These are phyloP conservation scores for Agonopterix subpropinquella DNA, from an alignment of 2,888 invertebrate genomes.

Conservation along the genomic window DNA sequence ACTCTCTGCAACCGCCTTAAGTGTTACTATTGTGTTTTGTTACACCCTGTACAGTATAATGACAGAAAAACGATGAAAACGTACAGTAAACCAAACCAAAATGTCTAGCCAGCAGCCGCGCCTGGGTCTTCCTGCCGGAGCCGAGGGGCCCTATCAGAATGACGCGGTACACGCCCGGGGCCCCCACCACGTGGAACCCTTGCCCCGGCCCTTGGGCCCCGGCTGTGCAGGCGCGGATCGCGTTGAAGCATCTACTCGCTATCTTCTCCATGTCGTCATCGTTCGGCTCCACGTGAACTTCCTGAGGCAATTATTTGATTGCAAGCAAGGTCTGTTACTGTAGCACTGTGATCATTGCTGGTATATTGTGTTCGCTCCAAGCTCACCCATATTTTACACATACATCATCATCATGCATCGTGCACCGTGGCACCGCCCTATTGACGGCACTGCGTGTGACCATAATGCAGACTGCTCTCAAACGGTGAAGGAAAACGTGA, in stretches of 20 bases:
- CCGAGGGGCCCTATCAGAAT: constrained; percentile 77
- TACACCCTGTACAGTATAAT: constrained; percentile 34
- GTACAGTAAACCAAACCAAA: constrained; percentile 64
- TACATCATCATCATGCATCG: no score
- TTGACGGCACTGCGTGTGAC: no score
- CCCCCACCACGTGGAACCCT: constrained; percentile 45
- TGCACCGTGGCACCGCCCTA: no score
- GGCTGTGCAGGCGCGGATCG: constrained; percentile 40
- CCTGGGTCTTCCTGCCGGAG: constrained; percentile 74
- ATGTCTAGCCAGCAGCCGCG: constrained; percentile 58
- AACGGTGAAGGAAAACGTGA: no score
- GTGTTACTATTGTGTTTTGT: no score
- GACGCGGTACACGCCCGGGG: constrained; percentile 75
- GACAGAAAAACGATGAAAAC: constrained; percentile 35
- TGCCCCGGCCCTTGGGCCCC: constrained; percentile 48
- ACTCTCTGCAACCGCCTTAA: no score
- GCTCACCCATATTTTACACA: no score
- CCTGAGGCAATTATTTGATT: neutral
- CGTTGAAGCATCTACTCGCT: constrained; percentile 47
- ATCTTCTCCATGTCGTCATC: constrained; percentile 33
- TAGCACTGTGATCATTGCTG: no score
- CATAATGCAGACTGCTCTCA: no score
- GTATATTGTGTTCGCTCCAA: no score
- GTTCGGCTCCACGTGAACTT: constrained; percentile 37
- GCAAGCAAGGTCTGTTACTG: no score